Conservation (phyloP, 37 sponge, comb jelly and placozoan genomes). For the Oscarella lobularis region DNA sequence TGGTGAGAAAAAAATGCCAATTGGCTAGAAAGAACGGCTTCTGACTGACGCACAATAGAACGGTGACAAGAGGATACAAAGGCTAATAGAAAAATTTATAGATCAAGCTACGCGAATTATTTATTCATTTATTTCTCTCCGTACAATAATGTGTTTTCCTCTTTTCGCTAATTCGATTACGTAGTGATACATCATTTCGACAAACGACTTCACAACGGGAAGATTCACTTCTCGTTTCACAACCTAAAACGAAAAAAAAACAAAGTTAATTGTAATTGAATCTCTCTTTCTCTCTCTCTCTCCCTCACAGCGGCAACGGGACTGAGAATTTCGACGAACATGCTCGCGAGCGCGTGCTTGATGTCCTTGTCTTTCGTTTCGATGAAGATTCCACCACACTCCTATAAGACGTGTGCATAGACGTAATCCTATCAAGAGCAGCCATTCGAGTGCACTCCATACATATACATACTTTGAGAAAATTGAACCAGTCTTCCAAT, state of each 20-base stretch:
- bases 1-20: conserved; percentile 68
- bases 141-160: neutral
- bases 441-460: neutral
- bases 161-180: conserved; percentile 60
- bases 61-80: conserved; percentile 75
- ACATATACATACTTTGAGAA: conserved; percentile 60
- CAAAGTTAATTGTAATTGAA: conserved; percentile 3
- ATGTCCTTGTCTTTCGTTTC: conserved; percentile 45
- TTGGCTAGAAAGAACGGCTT: conserved; percentile 78
- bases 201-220: conserved; percentile 82
- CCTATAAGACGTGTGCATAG: too few relatives aligned
- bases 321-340: conserved; percentile 74
- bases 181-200: conserved; percentile 61
- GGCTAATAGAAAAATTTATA: conserved; percentile 4
- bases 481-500: conserved; percentile 82
- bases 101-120: neutral
- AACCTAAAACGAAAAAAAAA: neutral
- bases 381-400: conserved; percentile 63
- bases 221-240: conserved; percentile 67
- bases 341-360: conserved; percentile 56
- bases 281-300: neutral
- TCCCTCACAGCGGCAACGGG: conserved; percentile 77
- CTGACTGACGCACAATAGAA: conserved; percentile 78
- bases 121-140: neutral
- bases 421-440: neutral